Evolutionary conservation across 1,140 invertebrate species (phyloP).

Genomic region (Piezodorus guildinii): DNA sequence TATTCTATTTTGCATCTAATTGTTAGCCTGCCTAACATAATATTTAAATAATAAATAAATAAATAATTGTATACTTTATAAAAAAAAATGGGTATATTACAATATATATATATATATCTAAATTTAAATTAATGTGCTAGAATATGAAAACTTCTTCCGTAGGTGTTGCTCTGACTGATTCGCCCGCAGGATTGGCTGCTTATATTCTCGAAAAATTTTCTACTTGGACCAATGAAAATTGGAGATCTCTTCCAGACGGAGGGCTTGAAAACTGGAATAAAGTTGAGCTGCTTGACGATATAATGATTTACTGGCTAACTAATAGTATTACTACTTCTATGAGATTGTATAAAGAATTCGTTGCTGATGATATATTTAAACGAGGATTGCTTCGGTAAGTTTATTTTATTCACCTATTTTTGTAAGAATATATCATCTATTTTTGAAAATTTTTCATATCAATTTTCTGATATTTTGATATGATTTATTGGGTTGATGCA

Average conservation of each 20-base stretch:
- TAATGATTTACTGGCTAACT: slow-evolving; percentile 80
- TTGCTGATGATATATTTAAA: slow-evolving; percentile 33
- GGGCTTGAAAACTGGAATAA: slow-evolving; percentile 49
- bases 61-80: no score
- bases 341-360: slow-evolving; percentile 57
- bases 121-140: background rate
- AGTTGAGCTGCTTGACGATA: slow-evolving; percentile 71
- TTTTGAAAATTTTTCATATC: background rate
- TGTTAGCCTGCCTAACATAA: no score
- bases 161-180: slow-evolving; percentile 46
- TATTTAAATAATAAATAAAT: no score
- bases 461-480: background rate
- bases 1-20: no score
- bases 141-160: slow-evolving; percentile 20
- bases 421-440: background rate
- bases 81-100: no score
- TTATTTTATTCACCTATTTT: background rate
- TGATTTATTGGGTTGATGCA: no score
- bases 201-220: slow-evolving; percentile 67
- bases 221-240: slow-evolving; percentile 48
- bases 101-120: no score
- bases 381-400: slow-evolving; percentile 37
- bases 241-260: slow-evolving; percentile 49
- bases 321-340: slow-evolving; percentile 63
- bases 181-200: slow-evolving; percentile 53